phyloP scores from a whole-genome alignment of 1,140 invertebrate genomes.

The Melanaphis sacchari region DNA sequence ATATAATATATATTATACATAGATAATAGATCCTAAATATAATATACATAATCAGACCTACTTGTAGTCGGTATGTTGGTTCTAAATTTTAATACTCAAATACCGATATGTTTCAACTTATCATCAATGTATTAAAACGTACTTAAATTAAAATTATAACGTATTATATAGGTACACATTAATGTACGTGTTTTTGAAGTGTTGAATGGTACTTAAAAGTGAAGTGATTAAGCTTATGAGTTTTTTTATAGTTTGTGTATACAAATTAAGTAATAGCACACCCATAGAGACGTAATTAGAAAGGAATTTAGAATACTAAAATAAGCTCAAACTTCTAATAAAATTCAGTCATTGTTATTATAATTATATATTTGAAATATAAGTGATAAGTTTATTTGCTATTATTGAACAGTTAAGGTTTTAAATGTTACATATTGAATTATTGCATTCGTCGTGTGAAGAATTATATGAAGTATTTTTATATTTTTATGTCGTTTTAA shows the following conservation, averaged over 20 bases:
- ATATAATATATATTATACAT: background rate
- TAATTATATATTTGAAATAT: background rate
- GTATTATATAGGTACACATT: constrained; percentile 18
- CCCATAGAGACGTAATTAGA: background rate
- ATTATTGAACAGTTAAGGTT: background rate
- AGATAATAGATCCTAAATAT: background rate
- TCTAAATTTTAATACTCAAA: background rate
- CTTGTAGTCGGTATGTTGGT: background rate
- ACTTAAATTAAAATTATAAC: background rate
- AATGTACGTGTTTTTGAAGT: background rate
- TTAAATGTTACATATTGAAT: background rate
- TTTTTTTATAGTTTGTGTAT: background rate
- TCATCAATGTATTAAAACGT: background rate
- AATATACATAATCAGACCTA: background rate
- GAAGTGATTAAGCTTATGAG: background rate
- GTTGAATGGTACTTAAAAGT: background rate
- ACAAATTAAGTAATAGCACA: background rate
- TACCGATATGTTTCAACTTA: background rate
- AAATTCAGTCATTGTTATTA: background rate
- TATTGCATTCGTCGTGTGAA: background rate
- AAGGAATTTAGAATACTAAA: background rate
- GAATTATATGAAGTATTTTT: too few species aligned
- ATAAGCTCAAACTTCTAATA: background rate
- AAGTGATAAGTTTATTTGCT: background rate
- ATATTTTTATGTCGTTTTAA: too few species aligned